These are phyloP conservation scores for Melanotaenia trifasciata DNA, from an alignment of 2,797 vertebrate genomes.

Conservation along the genomic window DNA sequence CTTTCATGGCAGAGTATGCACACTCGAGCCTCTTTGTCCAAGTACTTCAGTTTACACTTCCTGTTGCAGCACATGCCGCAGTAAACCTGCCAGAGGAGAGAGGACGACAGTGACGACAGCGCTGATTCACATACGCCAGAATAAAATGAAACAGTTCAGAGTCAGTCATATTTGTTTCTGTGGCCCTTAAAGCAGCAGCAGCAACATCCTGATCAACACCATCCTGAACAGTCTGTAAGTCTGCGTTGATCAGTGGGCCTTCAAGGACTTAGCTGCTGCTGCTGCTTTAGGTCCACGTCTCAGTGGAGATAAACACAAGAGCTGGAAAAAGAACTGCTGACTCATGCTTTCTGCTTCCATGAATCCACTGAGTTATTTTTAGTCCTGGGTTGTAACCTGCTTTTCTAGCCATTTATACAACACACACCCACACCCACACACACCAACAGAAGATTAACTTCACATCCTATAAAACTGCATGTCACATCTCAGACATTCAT, in stretches of 20 bases:
- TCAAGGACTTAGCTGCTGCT: conserved; percentile 36
- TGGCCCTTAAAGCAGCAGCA: neutral
- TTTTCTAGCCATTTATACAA: conserved; percentile 28
- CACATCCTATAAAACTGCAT: neutral
- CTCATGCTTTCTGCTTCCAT: conserved; percentile 50
- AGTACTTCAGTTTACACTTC: conserved; percentile 92
- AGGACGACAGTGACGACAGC: neutral
- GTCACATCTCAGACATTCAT: neutral
- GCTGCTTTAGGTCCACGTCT: conserved; percentile 44
- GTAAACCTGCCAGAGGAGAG: conserved; percentile 87
- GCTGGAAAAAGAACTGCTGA: conserved; percentile 63
- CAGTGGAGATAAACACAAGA: conserved; percentile 38
- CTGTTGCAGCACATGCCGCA: conserved; percentile 93
- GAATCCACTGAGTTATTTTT: conserved; percentile 56
- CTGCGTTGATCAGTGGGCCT: conserved; percentile 48
- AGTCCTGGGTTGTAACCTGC: conserved; percentile 33
- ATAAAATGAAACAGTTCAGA: neutral
- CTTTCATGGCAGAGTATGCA: conserved; percentile 90
- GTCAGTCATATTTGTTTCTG: neutral
- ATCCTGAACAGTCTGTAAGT: conserved; percentile 29
- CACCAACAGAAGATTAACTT: neutral
- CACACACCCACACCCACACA: neutral
- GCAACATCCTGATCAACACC: conserved; percentile 25
- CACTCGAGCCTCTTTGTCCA: conserved; percentile 96
- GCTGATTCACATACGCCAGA: neutral